phyloP scores from a whole-genome alignment of 2,113 vertebrate genomes.

The Neolamprologus falcicula region DNA sequence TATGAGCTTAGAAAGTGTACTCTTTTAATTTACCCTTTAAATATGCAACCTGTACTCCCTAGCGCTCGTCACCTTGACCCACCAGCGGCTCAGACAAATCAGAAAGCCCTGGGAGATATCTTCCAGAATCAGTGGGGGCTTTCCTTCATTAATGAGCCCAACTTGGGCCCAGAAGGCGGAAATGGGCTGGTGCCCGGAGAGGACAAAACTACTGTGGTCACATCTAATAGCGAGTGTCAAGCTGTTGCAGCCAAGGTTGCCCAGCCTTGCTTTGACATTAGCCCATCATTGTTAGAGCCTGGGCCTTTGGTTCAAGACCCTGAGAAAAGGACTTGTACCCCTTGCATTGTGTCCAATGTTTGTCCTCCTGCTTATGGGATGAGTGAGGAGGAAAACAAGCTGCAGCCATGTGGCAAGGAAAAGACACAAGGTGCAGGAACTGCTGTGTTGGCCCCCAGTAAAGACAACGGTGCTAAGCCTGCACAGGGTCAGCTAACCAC shows the following conservation, averaged over 20 bases:
- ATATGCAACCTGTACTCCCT: slow-evolving; percentile 96
- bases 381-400: slow-evolving; percentile 72
- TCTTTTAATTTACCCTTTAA: slow-evolving; percentile 92
- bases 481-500: slow-evolving; percentile 80
- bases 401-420: slow-evolving; percentile 74
- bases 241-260: slow-evolving; percentile 74
- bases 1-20: slow-evolving; percentile 88
- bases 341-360: slow-evolving; percentile 67
- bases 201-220: slow-evolving; percentile 77
- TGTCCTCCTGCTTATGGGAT: slow-evolving; percentile 66
- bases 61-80: slow-evolving; percentile 83
- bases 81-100: slow-evolving; percentile 83
- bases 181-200: slow-evolving; percentile 65
- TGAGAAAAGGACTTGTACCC: slow-evolving; percentile 89
- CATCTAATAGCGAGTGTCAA: slow-evolving; percentile 82
- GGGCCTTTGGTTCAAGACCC: slow-evolving; percentile 82
- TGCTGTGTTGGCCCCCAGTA: slow-evolving; percentile 80
- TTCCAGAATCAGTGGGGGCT: slow-evolving; percentile 99
- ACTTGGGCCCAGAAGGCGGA: slow-evolving; percentile 79
- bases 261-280: slow-evolving; percentile 78
- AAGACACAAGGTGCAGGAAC: slow-evolving; percentile 79
- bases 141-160: slow-evolving; percentile 98
- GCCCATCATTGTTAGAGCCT: slow-evolving; percentile 78
- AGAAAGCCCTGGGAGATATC: slow-evolving; percentile 96
- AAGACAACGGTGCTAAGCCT: slow-evolving; percentile 83